These are phyloP conservation scores for Hypolimnas misippus DNA, from an alignment of 2,888 invertebrate genomes.

Conservation along the genomic window DNA sequence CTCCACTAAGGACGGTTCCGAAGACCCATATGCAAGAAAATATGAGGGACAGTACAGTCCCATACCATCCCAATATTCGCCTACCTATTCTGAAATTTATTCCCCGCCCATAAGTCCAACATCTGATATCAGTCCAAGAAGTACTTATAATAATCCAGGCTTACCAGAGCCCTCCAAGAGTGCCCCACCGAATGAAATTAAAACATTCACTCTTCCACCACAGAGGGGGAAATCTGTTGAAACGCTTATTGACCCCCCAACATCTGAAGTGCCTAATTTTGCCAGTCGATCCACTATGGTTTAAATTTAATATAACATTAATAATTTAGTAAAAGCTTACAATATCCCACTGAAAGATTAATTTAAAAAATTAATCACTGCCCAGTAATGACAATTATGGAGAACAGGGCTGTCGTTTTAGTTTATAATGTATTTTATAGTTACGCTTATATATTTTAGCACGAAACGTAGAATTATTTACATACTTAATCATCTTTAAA, in stretches of 20 bases:
- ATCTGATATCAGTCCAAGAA: constrained; percentile 73
- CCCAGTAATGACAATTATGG: constrained; percentile 43
- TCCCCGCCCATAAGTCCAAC: constrained; percentile 78
- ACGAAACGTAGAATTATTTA: neutral
- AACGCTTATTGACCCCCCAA: constrained; percentile 75
- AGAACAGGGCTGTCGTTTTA: constrained; percentile 37
- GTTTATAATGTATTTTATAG: neutral
- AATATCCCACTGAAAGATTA: constrained; percentile 45
- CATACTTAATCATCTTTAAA: neutral
- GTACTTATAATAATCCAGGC: constrained; percentile 68
- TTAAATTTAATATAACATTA: constrained; percentile 46
- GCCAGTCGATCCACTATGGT: constrained; percentile 80
- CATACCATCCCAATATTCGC: constrained; percentile 74
- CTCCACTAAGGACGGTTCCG: constrained; percentile 74
- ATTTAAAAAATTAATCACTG: constrained; percentile 33
- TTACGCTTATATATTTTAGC: neutral
- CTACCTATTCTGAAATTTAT: constrained; percentile 80
- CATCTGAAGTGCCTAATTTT: constrained; percentile 64
- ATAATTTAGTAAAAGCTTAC: constrained; percentile 15
- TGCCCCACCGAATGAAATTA: constrained; percentile 71
- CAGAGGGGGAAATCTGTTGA: constrained; percentile 74
- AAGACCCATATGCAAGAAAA: constrained; percentile 72
- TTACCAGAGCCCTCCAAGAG: constrained; percentile 73
- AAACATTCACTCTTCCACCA: constrained; percentile 74
- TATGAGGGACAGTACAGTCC: constrained; percentile 74